Base-by-base conservation (phyloP, 2,113 vertebrate genomes). In the Pseudopodoces humilis region DNA sequence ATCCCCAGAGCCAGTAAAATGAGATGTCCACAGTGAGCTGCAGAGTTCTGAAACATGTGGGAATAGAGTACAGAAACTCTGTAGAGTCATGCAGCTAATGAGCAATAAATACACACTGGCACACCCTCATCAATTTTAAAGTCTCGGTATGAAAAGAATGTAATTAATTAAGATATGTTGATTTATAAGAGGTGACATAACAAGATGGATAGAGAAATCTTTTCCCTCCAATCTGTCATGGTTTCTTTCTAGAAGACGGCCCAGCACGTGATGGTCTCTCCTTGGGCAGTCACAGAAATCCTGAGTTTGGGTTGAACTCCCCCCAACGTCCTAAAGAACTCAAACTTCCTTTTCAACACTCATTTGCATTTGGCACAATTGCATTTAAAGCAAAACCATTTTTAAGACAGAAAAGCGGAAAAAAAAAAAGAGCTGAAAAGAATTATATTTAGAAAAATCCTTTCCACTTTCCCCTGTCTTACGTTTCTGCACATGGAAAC, bases 191-290 rank as follows among this genome's bases (percentile, higher is more conserved):
- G 94, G 95, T 92, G 96, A 95, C 97, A 96, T 92, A 92, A 95
- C 96, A 97, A 97, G 97, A 97, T 96, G 94, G 97, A 97, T 97
- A 96, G 97, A 93, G 96, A 96, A 96, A 90, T 94, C 95, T 95
- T 97, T 96, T 92, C 91, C 93, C 88, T 92, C 84, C 92, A 67
- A 97, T 97, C 95, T 90, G 96, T 96, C 96, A 97, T 81, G 74
- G 83, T 92, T 94, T 37, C 74, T 75, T 50, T 79, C 67, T 7
- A 23, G 83, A 75, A 58, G 47, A 24, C 44, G 1, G 83, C 83
- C 65, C 86, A 49, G 35, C 65, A 63, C 24, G 67, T 72, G 92
- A 86, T 62, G 20, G 22, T 59, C 50, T 67, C 92, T 94, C 67
- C 83, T 80, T 11, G 92, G 94, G 85, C 85, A 44, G 10, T 30